Percentiles rank a stretch among this genome's conserved stretches.
These are phyloP conservation scores for Callimorpha dominula DNA, from an alignment of 2,888 invertebrate genomes.

Conservation along the genomic window DNA sequence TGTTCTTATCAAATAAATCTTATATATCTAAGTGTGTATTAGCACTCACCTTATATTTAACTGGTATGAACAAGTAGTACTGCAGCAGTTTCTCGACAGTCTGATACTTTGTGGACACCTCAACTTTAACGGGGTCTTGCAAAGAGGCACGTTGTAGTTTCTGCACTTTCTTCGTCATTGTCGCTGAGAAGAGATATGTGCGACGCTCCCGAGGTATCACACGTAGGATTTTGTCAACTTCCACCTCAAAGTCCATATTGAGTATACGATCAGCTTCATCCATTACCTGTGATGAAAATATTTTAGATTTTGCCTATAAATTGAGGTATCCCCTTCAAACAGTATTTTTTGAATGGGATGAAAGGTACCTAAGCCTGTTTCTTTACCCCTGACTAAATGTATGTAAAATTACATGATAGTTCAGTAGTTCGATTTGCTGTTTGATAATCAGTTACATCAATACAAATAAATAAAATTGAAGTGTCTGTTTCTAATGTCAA, in stretches of 20 bases:
- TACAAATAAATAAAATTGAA: too few species aligned
- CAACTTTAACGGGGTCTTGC: slow-evolving; percentile 97
- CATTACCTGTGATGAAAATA: slow-evolving; percentile 90
- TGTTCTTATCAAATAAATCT: too few species aligned
- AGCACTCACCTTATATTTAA: slow-evolving; percentile 94
- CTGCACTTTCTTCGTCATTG: slow-evolving; percentile 99
- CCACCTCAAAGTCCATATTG: slow-evolving; percentile 99
- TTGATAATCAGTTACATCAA: too few species aligned
- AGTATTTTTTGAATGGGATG: too few species aligned
- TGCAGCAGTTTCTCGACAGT: slow-evolving; percentile 99
- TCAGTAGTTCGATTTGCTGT: too few species aligned
- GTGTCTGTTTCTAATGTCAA: too few species aligned
- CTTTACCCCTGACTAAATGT: too few species aligned
- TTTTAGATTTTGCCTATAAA: too few species aligned
- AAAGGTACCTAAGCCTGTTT: too few species aligned
- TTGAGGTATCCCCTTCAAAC: too few species aligned
- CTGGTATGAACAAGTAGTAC: slow-evolving; percentile 97
- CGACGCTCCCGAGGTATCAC: slow-evolving; percentile 96
- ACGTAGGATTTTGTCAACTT: slow-evolving; percentile 97
- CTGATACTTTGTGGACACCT: slow-evolving; percentile 98
- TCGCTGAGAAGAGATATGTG: slow-evolving; percentile 98
- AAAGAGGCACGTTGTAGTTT: slow-evolving; percentile 98
- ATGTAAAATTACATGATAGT: too few species aligned
- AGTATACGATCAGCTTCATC: slow-evolving; percentile 99
- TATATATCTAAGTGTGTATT: not conserved